Base-by-base conservation (phyloP, 2,888 invertebrate species). In the Erpobdella octoculata region DNA sequence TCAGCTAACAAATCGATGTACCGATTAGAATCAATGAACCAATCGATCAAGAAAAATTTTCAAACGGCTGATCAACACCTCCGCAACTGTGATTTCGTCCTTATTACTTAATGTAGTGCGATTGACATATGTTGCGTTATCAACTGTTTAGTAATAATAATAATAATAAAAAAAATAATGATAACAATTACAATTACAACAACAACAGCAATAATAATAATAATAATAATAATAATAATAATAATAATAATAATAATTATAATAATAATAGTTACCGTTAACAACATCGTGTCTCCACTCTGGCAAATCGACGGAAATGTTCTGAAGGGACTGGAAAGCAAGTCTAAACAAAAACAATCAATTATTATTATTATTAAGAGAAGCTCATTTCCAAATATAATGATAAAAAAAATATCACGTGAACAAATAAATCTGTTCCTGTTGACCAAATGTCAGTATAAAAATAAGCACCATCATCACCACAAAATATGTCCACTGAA, bases 281-380 rank as follows among this genome's bases (percentile, higher is more conserved):
- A 98, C 87, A 36, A 97, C 95, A 81, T 96, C 95, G 81, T 94
- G 93, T 77, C 97, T 86, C 97, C 97, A 98, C 79, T 94, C 93
- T 28, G 94, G 91, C 82, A 97, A 96, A 84, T 98, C 97, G 48
- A 92, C 88, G 35, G 97, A 91, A 36, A 98, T 86, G 64, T 94
- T 96, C 84, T 97, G 96, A 61, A 97, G 85, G 78, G 94, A 92
- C 83, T 95, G 94, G 85, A 92, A 93, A 0, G 95, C 93, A 70
- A 96, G 86, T 3, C 82, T 81, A 74, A n/a, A n/a, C n/a, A n/a
- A n/a, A n/a, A n/a, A n/a, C n/a, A n/a, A 31, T 35, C 37, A 66
- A 67, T 70, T 4, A 8, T 46, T 6, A 62, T 33, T n/a, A 66
- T 9, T 38, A 37, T n/a, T 15, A 18, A 18, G 9, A 18, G 21